These are phyloP conservation scores for Nestor notabilis DNA, from an alignment of 2,113 vertebrate species.

Conservation along the genomic window DNA sequence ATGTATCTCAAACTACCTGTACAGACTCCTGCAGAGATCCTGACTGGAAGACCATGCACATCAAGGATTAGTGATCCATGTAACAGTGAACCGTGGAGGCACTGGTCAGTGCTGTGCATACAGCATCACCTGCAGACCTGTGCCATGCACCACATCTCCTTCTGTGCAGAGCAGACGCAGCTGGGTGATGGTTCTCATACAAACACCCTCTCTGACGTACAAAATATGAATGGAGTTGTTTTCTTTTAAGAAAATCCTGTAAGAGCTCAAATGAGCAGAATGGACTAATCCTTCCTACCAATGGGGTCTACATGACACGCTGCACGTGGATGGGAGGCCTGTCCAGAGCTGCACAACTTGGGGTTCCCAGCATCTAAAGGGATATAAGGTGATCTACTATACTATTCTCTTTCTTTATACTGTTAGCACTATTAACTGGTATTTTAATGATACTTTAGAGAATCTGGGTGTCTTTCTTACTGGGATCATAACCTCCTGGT, in stretches of 20 bases:
- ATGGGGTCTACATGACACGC: background rate
- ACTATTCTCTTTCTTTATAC: background rate
- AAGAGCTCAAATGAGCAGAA: background rate
- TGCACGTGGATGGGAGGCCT: fast-evolving
- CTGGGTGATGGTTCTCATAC: fast-evolving
- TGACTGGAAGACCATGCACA: background rate
- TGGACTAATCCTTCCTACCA: background rate
- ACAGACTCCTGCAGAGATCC: background rate
- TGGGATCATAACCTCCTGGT: background rate
- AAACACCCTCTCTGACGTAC: background rate
- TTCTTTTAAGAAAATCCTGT: background rate
- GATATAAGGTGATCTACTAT: background rate
- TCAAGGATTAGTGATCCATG: background rate
- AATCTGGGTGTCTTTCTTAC: background rate
- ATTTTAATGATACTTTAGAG: background rate
- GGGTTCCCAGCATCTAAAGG: background rate
- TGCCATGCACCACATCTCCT: background rate
- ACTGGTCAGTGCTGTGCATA: background rate
- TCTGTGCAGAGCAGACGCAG: fast-evolving
- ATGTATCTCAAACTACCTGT: background rate
- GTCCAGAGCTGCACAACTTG: fast-evolving
- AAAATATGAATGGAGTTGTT: background rate
- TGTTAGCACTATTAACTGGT: background rate
- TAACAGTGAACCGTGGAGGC: background rate
- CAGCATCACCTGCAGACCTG: background rate